Conservation (phyloP, 2,797 vertebrate genomes). For the Carapus acus region DNA sequence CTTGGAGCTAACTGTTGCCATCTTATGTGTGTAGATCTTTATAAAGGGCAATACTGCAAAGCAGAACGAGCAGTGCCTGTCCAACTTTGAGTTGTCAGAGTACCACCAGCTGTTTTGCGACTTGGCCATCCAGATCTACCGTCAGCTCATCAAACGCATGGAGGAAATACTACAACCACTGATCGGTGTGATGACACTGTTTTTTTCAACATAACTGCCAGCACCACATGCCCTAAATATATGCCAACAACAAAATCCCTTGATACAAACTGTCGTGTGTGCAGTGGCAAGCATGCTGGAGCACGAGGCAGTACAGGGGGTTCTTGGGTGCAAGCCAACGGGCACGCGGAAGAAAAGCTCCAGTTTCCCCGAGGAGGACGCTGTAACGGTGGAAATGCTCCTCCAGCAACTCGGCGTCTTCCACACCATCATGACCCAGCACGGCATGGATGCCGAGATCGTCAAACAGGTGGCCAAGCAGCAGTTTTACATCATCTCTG, state of each 20-base stretch:
- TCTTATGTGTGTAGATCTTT: conserved; percentile 58
- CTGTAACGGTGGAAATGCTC: conserved; percentile 85
- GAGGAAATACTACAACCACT: conserved; percentile 87
- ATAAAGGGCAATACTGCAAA: conserved; percentile 84
- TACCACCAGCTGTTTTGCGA: conserved; percentile 91
- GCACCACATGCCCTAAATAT: neutral
- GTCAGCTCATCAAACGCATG: conserved; percentile 86
- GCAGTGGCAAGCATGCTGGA: conserved; percentile 95
- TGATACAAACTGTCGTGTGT: neutral
- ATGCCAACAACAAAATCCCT: neutral
- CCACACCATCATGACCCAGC: conserved; percentile 84
- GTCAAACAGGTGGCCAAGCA: conserved; percentile 88
- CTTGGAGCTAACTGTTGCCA: conserved; percentile 3
- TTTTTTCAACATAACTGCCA: neutral
- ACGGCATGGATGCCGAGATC: conserved; percentile 84
- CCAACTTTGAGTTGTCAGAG: conserved; percentile 93
- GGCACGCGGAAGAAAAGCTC: conserved; percentile 88
- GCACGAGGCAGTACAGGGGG: conserved; percentile 87
- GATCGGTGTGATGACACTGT: conserved; percentile 77
- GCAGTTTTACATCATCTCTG: conserved; percentile 90
- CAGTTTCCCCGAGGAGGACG: conserved; percentile 77
- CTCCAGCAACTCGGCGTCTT: conserved; percentile 82
- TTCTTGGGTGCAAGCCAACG: conserved; percentile 88
- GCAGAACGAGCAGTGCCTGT: conserved; percentile 92
- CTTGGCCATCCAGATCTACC: conserved; percentile 93